Evolutionary conservation across 2,113 vertebrate genomes (phyloP).

Genomic region (Tragelaphus imberbis): DNA sequence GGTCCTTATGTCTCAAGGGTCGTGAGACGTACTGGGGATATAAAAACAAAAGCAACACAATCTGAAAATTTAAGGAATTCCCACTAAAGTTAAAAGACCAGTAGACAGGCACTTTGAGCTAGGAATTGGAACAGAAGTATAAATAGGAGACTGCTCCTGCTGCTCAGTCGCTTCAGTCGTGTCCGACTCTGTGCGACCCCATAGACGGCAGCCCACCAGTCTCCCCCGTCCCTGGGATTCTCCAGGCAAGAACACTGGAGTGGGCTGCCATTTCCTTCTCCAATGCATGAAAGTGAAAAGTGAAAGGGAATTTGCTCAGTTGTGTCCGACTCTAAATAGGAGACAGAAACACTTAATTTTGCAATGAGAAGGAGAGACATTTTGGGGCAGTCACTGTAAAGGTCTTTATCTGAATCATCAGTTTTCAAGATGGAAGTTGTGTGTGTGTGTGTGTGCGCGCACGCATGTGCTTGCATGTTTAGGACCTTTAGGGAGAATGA

Average conservation of each 20-base stretch:
- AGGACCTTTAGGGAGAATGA: not conserved
- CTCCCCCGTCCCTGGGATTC: no score
- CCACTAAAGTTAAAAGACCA: not conserved
- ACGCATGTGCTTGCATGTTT: not conserved
- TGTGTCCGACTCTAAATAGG: not conserved
- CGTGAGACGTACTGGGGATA: not conserved
- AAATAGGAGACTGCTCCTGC: not conserved
- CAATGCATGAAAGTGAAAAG: no score
- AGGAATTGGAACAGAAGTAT: not conserved
- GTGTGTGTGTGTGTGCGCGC: rapidly evolving
- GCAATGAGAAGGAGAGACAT: not conserved
- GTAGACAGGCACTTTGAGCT: not conserved
- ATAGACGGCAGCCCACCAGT: no score
- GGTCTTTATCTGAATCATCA: not conserved
- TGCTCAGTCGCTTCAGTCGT: no score
- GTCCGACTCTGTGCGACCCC: no score
- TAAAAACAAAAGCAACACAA: not conserved
- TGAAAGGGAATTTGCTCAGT: no score
- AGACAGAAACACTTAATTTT: not conserved
- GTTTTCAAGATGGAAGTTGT: not conserved
- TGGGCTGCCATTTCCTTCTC: no score
- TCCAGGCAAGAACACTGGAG: no score
- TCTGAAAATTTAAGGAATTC: not conserved
- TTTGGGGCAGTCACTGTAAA: not conserved
- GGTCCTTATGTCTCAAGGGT: not conserved